phyloP scores from a whole-genome alignment of 2,888 invertebrate species.

The Dendrolimus pini region DNA sequence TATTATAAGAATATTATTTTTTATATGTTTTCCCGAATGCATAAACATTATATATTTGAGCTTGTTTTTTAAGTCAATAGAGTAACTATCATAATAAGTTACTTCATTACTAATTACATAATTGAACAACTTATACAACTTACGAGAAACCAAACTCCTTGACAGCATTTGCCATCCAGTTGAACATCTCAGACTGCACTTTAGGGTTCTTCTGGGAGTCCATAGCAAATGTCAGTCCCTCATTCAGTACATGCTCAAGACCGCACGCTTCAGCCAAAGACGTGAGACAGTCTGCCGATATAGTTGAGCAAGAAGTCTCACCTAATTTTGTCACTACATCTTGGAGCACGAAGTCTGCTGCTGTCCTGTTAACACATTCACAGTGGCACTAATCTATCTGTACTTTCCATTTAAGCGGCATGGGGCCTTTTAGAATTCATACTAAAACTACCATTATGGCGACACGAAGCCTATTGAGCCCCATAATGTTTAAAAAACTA shows the following conservation, averaged over 20 bases:
- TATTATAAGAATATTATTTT: not conserved
- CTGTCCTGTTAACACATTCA: slow-evolving; percentile 60
- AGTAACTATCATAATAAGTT: too few relatives aligned
- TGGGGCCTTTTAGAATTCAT: too few relatives aligned
- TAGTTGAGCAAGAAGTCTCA: slow-evolving; percentile 86
- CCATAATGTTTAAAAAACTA: too few relatives aligned
- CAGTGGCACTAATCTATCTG: too few relatives aligned
- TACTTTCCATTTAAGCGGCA: too few relatives aligned
- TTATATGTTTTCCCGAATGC: too few relatives aligned
- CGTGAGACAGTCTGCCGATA: slow-evolving; percentile 82
- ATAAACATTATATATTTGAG: too few relatives aligned
- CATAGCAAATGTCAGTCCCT: slow-evolving; percentile 85
- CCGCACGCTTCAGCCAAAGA: slow-evolving; percentile 87
- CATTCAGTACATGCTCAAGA: slow-evolving; percentile 83
- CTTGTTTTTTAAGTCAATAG: too few relatives aligned
- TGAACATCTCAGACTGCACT: slow-evolving; percentile 89
- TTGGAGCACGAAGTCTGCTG: slow-evolving; percentile 84
- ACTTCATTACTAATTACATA: too few relatives aligned
- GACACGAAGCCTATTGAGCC: too few relatives aligned
- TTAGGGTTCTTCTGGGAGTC: slow-evolving; percentile 92
- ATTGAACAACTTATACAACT: slow-evolving; percentile 39
- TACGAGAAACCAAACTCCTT: slow-evolving; percentile 92
- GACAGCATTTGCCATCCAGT: slow-evolving; percentile 87
- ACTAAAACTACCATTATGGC: too few relatives aligned
- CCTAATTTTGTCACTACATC: slow-evolving; percentile 91